phyloP scores from a whole-genome alignment of 2,113 vertebrate genomes.

The Antigone vipio region DNA sequence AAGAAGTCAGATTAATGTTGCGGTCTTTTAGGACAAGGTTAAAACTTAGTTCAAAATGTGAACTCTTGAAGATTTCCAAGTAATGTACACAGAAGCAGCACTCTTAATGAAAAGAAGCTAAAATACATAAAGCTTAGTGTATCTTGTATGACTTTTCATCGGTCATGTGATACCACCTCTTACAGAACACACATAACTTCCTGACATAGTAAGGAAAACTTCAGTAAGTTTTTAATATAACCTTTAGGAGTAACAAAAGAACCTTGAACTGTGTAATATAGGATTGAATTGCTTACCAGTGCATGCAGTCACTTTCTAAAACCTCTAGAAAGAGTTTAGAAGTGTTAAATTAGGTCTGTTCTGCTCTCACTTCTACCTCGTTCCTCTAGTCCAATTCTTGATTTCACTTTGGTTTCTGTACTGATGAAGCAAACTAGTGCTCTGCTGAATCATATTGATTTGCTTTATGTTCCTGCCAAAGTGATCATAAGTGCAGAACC shows the following conservation, averaged over 20 bases:
- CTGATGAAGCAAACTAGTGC: neutral
- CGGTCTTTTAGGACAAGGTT: neutral
- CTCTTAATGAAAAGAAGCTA: neutral
- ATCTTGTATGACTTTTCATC: neutral
- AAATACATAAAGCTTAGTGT: neutral
- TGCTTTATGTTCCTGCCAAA: neutral
- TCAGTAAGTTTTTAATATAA: neutral
- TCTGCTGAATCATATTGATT: neutral
- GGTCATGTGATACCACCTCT: neutral
- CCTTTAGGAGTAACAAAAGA: neutral
- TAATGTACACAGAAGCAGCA: neutral
- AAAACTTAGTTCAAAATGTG: neutral
- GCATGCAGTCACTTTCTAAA: neutral
- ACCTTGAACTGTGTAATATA: neutral
- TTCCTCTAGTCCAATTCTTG: neutral
- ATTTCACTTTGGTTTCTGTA: neutral
- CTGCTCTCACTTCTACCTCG: neutral
- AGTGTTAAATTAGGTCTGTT: neutral
- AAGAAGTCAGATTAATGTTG: neutral
- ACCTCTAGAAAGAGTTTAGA: neutral
- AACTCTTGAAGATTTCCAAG: neutral
- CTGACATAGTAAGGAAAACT: neutral
- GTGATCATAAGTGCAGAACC: neutral
- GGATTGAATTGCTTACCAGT: neutral
- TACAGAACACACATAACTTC: neutral